Evolutionary conservation across 2,113 vertebrate genomes (phyloP).

Genomic region (chimpanzee (Pan troglodytes)): DNA sequence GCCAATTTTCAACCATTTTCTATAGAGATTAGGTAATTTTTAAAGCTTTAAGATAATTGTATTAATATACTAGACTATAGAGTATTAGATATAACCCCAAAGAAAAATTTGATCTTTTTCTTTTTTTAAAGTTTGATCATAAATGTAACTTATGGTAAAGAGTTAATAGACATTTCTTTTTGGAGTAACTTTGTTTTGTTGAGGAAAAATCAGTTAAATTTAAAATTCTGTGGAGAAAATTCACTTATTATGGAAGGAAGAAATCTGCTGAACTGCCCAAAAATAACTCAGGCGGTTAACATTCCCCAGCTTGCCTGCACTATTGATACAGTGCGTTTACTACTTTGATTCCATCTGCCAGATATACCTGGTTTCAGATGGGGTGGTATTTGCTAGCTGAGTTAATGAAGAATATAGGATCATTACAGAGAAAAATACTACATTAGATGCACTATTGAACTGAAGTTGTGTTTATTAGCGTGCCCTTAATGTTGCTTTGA

Average conservation of each 20-base stretch:
- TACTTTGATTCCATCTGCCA: conserved; percentile 84
- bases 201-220: conserved; percentile 80
- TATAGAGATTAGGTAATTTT: background rate
- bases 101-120: background rate
- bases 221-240: conserved; percentile 84
- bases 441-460: background rate
- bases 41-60: background rate
- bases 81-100: background rate
- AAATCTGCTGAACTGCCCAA: conserved; percentile 81
- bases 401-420: conserved; percentile 79
- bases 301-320: conserved; percentile 82
- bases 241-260: conserved; percentile 85
- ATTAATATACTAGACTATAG: background rate
- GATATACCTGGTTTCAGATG: conserved; percentile 85
- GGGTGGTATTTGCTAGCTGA: conserved; percentile 80
- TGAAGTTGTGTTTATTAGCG: background rate
- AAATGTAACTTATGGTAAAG: conserved; percentile 50
- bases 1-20: background rate
- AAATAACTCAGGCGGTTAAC: conserved; percentile 85
- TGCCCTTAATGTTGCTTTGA: background rate
- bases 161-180: conserved; percentile 70
- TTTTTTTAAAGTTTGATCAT: conserved; percentile 18
- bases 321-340: conserved; percentile 78
- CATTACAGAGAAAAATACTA: conserved; percentile 42
- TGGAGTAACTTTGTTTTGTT: conserved; percentile 74